Evolutionary conservation across 2,113 vertebrate species (phyloP).

Genomic region (Spea multiplicata): DNA sequence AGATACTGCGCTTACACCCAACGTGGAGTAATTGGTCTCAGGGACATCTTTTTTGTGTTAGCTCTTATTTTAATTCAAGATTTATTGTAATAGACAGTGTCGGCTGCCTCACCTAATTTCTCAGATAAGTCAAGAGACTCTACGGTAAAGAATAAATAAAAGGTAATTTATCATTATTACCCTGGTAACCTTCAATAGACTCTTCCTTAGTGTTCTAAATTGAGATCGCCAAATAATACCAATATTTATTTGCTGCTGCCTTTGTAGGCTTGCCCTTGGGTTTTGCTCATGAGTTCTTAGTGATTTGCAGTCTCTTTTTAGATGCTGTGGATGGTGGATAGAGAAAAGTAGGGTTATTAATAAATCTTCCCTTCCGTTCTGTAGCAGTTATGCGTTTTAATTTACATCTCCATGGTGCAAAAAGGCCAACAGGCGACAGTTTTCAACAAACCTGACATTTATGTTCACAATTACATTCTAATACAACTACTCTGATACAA

Average conservation of each 20-base stretch:
- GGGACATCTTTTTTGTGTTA: not conserved
- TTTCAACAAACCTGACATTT: not conserved
- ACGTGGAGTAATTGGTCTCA: not conserved
- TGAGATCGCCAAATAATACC: conserved; percentile 38
- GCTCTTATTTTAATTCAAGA: conserved; percentile 21
- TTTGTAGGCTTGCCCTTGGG: conserved; percentile 33
- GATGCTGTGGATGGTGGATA: conserved; percentile 12
- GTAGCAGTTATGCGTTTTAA: conserved; percentile 11
- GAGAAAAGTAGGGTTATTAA: conserved; percentile 13
- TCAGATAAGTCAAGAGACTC: conserved; percentile 25
- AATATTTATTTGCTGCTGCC: conserved; percentile 33
- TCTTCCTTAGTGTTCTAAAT: conserved; percentile 24
- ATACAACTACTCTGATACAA: too few species aligned
- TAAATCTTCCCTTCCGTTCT: conserved; percentile 15
- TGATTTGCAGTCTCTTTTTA: conserved; percentile 20
- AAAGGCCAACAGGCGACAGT: conserved; percentile 17
- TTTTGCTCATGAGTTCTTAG: conserved; percentile 13
- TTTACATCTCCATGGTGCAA: not conserved
- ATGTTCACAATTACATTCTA: not conserved
- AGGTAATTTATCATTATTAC: conserved; percentile 37
- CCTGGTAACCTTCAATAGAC: conserved; percentile 34
- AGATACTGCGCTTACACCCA: not conserved
- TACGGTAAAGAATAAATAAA: conserved; percentile 31
- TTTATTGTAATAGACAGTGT: conserved; percentile 38
- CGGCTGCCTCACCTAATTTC: conserved; percentile 29